A percentile compares a stretch with the other conserved stretches of the same genome.
phyloP scores from a whole-genome alignment of 2,113 vertebrate genomes.

The Chlamydotis undulata region DNA sequence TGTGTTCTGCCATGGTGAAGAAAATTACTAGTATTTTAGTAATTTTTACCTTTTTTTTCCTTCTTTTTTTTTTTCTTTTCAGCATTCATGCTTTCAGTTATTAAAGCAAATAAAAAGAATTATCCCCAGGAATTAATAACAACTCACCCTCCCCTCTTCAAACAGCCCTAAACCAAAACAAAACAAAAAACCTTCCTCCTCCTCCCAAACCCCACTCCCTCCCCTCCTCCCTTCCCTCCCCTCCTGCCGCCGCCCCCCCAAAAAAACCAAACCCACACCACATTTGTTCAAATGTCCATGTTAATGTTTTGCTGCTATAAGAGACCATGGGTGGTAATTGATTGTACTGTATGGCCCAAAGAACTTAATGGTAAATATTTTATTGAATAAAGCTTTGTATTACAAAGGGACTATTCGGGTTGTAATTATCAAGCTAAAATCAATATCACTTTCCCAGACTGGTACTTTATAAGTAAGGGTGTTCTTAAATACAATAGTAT shows the following conservation, averaged over 20 bases:
- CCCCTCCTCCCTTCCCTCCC: too few relatives aligned
- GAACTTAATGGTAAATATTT: constrained; percentile 37
- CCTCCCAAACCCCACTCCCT: too few relatives aligned
- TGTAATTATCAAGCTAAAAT: constrained; percentile 65
- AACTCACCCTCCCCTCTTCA: background rate
- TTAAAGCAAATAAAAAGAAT: background rate
- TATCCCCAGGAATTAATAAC: background rate
- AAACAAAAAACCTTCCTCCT: background rate
- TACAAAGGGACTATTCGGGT: background rate
- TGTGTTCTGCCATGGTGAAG: background rate
- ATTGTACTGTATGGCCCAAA: background rate
- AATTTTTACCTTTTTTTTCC: background rate
- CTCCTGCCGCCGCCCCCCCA: background rate
- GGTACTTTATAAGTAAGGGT: constrained; percentile 20
- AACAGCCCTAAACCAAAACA: too few relatives aligned
- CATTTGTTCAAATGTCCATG: background rate
- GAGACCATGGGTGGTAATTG: background rate
- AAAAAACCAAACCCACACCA: background rate
- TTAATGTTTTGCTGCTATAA: background rate
- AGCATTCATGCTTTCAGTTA: background rate
- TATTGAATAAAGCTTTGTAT: constrained; percentile 48
- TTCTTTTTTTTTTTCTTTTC: too few relatives aligned
- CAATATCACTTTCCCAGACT: constrained; percentile 57
- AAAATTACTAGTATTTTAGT: background rate
- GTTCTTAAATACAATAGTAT: constrained; percentile 51